Evolutionary conservation across 2,797 vertebrate species (phyloP), one percentile per base, ranked within the genome.

Genomic region (Notolabrus celidotus): DNA sequence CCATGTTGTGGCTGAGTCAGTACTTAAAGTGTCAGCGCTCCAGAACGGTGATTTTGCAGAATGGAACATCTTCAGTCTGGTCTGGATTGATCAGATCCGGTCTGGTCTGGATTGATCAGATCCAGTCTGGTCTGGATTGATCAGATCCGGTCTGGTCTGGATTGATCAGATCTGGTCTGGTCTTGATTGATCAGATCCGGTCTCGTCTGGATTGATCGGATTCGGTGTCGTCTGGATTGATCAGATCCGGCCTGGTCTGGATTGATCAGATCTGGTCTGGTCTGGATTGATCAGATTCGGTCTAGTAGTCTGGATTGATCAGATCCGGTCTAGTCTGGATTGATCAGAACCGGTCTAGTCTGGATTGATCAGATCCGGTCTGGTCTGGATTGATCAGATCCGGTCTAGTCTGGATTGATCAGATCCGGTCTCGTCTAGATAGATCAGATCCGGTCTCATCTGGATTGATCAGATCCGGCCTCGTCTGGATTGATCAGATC

Each of bases 351-450:
- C n/a, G n/a, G n/a, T n/a, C n/a, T n/a, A n/a, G n/a, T n/a, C n/a
- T n/a, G n/a, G n/a, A n/a, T n/a, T n/a, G n/a, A n/a, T n/a, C 25
- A 62, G 39, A 22, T 58, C 71, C 23, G 11, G 29, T 58, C 12
- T 0, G 56, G 36, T 16, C 0, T 39, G 43, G 39, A 27, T 54
- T n/a, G 1, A 47, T 20, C 1, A 42, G 56, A 51, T 66, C 22
- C n/a, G n/a, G n/a, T n/a, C n/a, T n/a, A n/a, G n/a, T n/a, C n/a
- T n/a, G n/a, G n/a, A n/a, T n/a, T n/a, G n/a, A n/a, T n/a, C 25
- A 62, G 39, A 22, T 58, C 71, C 15, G 17, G 27, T 69, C n/a
- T n/a, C n/a, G n/a, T n/a, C n/a, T n/a, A n/a, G n/a, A n/a, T n/a
- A n/a, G n/a, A n/a, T n/a, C n/a, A n/a, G n/a, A n/a, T n/a, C n/a